Base-by-base conservation (phyloP, 2,888 invertebrate species). In the Actias luna region DNA sequence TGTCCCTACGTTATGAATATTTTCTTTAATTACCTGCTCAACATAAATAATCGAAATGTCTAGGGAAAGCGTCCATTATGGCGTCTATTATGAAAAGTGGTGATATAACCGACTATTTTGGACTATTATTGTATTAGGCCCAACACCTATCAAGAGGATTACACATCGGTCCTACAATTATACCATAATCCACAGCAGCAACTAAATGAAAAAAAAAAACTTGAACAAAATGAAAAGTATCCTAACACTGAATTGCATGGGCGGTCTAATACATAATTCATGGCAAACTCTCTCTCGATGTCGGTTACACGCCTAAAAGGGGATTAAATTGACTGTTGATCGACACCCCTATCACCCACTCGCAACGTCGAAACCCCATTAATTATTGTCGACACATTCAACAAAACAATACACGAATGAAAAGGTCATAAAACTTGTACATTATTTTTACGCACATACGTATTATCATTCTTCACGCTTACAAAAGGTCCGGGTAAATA, bases 231-330 rank as follows among this genome's bases (percentile, higher is more conserved):
- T 8, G 25, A 42, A 62, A 62, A 29, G 31, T 29, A 58, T 39
- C 55, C 31, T 12, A 31, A 60, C 10, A 59, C 18, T 33, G 60
- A 58, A 57, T 22, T 60, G 58, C 27, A 33, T 25, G 42, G 57
- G 27, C 35, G 29, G 25, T 18, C 27, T 58, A 79, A 89, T 90
- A 87, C 85, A 85, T 90, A 87, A 90, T 90, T 90, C 89, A 90
- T 89, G 78, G 81, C 71, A 67, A 67, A 70, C 74, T 70, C 77
- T 74, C 77, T 71, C 67, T 74, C 70, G 69, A 76, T 77, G 18
- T 42, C 84, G 81, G 81, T 78, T 82, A 74, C 75, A 78, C 72
- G 75, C 71, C 78, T 74, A 76, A 84, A 83, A 83, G 74, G 78
- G 81, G 69, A 78, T 80, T 80, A 85, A 88, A 89, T 87, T 82